These are phyloP conservation scores for Paralichthys olivaceus DNA, from an alignment of 2,113 vertebrate genomes.

Conservation along the genomic window DNA sequence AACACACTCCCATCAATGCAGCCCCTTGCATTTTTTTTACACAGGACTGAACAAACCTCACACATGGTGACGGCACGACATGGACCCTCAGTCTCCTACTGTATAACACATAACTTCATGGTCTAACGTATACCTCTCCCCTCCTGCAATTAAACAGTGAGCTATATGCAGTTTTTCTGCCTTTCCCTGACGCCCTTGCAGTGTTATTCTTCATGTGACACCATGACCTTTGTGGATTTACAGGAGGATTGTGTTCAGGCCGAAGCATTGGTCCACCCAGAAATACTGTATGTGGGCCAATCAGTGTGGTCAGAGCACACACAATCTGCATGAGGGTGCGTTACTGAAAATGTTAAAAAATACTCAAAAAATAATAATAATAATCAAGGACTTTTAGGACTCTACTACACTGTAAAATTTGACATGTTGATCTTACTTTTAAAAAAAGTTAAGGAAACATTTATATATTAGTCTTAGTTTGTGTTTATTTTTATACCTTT, in stretches of 20 bases:
- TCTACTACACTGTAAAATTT: too few species aligned
- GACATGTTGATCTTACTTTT: too few species aligned
- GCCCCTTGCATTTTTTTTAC: neutral
- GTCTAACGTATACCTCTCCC: neutral
- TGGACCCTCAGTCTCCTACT: neutral
- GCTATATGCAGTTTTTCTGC: neutral
- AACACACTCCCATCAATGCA: neutral
- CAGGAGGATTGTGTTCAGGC: slow-evolving; percentile 17
- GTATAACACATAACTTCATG: neutral
- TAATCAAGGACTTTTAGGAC: too few species aligned
- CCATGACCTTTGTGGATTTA: slow-evolving; percentile 13
- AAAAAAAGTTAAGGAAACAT: too few species aligned
- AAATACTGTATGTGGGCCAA: slow-evolving; percentile 11
- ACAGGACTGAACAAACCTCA: neutral
- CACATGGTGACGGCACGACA: neutral
- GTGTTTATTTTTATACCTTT: too few species aligned
- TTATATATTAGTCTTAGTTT: too few species aligned
- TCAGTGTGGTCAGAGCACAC: slow-evolving; percentile 6
- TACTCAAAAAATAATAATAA: slow-evolving; percentile 4
- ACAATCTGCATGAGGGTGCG: neutral
- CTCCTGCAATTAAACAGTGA: neutral
- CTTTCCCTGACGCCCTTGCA: neutral
- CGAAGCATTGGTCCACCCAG: slow-evolving; percentile 1
- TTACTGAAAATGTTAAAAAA: slow-evolving; percentile 16
- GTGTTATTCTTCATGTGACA: slow-evolving; percentile 26